Evolutionary conservation across 2,888 invertebrate species (phyloP).

Genomic region (Cantharis rustica): DNA sequence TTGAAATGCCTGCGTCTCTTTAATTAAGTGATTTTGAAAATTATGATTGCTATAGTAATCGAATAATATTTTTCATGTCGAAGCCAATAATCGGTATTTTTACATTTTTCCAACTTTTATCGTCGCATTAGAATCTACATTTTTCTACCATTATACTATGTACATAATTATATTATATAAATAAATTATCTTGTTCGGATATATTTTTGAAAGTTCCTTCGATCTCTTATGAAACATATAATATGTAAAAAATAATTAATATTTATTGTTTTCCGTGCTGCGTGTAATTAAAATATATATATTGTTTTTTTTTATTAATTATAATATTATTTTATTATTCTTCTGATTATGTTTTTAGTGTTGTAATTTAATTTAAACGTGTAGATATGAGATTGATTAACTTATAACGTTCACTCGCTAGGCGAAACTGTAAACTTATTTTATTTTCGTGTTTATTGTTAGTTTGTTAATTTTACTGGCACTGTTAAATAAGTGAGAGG

Average conservation of each 20-base stretch:
- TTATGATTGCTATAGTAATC: neutral
- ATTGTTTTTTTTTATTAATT: neutral
- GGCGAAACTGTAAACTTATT: neutral
- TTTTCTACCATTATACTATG: neutral
- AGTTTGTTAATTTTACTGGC: neutral
- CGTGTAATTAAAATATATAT: neutral
- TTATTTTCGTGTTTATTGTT: neutral
- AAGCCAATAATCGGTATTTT: neutral
- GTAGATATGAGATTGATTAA: neutral
- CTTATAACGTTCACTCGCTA: neutral
- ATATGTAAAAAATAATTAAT: neutral
- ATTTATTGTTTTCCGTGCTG: neutral
- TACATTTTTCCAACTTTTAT: neutral
- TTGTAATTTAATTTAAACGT: neutral
- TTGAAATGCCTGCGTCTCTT: neutral
- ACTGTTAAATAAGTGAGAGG: slow-evolving; percentile 4
- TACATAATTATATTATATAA: neutral
- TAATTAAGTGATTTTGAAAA: neutral
- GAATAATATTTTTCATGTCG: neutral
- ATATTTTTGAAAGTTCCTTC: neutral
- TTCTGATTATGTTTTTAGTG: neutral
- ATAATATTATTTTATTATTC: neutral
- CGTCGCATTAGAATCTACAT: neutral
- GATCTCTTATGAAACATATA: neutral
- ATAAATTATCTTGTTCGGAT: neutral